Percentiles rank a stretch among this genome's conserved stretches.
phyloP scores from a whole-genome alignment of 2,888 invertebrate species.

The Drosophila atroscutellata region DNA sequence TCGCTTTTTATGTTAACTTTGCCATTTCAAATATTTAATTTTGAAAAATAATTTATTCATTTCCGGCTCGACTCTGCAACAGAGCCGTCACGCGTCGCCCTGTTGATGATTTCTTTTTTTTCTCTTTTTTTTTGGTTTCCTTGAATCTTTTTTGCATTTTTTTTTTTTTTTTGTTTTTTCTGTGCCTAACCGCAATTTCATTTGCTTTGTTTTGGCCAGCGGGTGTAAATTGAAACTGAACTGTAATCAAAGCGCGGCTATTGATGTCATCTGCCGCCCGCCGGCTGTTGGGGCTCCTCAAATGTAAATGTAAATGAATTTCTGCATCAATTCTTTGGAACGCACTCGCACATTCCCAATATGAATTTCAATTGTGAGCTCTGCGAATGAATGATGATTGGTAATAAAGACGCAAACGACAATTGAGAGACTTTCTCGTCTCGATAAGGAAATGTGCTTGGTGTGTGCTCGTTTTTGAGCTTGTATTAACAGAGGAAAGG shows the following conservation, averaged over 20 bases:
- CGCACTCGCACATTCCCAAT: slow-evolving; percentile 62
- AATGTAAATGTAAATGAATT: slow-evolving; percentile 72
- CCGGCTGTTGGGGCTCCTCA: slow-evolving; percentile 17
- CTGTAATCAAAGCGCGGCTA: slow-evolving; percentile 78
- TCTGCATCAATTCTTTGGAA: slow-evolving; percentile 64
- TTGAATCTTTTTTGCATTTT: slow-evolving; percentile 16
- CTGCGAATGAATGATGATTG: slow-evolving; percentile 23
- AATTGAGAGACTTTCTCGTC: background rate
- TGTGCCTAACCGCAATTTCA: slow-evolving; percentile 53
- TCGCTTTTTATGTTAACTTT: slow-evolving; percentile 77
- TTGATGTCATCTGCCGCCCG: slow-evolving; percentile 64
- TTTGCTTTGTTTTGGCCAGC: slow-evolving; percentile 63
- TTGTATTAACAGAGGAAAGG: background rate
- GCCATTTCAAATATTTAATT: slow-evolving; percentile 68
- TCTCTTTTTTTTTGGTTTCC: slow-evolving; percentile 17
- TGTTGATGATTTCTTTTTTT: slow-evolving; percentile 48
- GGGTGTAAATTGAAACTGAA: slow-evolving; percentile 73
- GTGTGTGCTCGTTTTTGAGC: background rate
- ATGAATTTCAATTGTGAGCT: slow-evolving; percentile 68
- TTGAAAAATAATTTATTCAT: slow-evolving; percentile 79
- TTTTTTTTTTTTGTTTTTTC: slow-evolving; percentile 7
- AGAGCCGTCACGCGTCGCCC: slow-evolving; percentile 41
- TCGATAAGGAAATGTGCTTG: slow-evolving; percentile 1
- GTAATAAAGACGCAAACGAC: background rate
- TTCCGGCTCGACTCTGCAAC: slow-evolving; percentile 60